Evolutionary conservation across 1,140 invertebrate species (phyloP).

Genomic region (Cyrtorhinus lividipennis): DNA sequence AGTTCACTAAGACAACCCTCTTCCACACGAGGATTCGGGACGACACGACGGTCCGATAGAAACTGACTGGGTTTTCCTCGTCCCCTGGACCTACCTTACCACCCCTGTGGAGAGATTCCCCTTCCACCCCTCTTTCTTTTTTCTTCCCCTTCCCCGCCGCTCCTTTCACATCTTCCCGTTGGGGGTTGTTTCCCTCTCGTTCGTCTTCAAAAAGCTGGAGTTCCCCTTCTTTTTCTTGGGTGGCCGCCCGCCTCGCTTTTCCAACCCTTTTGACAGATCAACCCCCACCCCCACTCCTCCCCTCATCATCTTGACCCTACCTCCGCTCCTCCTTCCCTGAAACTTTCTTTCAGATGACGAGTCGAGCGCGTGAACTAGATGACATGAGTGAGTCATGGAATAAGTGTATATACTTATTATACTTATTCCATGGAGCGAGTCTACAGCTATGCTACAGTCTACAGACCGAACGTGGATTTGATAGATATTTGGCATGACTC

Average conservation of each 20-base stretch:
- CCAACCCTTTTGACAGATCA: slow-evolving; percentile 3
- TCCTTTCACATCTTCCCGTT: not conserved
- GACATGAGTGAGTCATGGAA: too few relatives aligned
- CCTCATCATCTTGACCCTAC: not conserved
- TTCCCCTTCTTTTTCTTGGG: too few relatives aligned
- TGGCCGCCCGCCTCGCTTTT: not conserved
- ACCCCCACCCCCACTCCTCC: not conserved
- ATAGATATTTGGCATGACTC: too few relatives aligned
- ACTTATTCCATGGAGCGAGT: too few relatives aligned
- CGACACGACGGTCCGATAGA: not conserved
- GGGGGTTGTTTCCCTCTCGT: not conserved
- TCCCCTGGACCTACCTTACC: slow-evolving; percentile 13
- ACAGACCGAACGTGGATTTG: too few relatives aligned
- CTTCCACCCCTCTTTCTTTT: not conserved
- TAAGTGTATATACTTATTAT: too few relatives aligned
- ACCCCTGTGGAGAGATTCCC: not conserved
- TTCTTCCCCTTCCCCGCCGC: too few relatives aligned
- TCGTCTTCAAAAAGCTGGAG: not conserved
- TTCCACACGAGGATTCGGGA: too few relatives aligned
- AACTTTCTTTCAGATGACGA: too few relatives aligned
- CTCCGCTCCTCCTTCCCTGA: not conserved
- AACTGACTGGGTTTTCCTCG: slow-evolving; percentile 1
- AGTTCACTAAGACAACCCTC: too few relatives aligned
- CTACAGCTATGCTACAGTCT: too few relatives aligned
- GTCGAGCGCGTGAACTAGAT: too few relatives aligned